Base-by-base conservation (phyloP, 92 coral and sea anemone species). In the Galaxea fascicularis region DNA sequence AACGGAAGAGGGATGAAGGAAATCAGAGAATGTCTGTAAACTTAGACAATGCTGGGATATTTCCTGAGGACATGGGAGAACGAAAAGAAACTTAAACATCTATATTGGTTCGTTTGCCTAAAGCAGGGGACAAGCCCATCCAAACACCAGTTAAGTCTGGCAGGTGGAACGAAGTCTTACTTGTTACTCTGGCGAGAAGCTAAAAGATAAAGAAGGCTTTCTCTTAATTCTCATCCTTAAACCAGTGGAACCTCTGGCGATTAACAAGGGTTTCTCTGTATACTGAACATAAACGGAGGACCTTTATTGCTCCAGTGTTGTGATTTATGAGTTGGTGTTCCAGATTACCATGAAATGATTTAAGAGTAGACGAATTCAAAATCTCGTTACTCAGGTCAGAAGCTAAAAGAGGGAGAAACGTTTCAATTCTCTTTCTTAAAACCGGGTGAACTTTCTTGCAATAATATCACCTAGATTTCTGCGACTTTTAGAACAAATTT, bases 1-100 rank as follows among this genome's bases (percentile, higher is more conserved):
- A 39, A 57, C 29, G 54, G 53, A 80, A 72, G 24, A 85, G 71
- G 78, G 58, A 57, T 18, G 35, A 8, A 54, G 90, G 89, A 89
- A 79, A 65, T 62, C 3, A 35, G 45, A 53, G 51, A 79, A 66
- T 72, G 79, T 56, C 44, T 31, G 51, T 41, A 76, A 31, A 46
- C 66, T 8, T 10, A 66, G 62, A 53, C 66, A 71, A 65, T 53
- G 22, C 25, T 7, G 41, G n/a, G 31, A 53, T 15, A 8, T 75
- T 62, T 45, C 35, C 80, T 29, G 75, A 62, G 75, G 47, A 76
- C 76, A 18, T 26, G 56, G 15, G 21, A 20, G 16, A 4, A 15
- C 24, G 59, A 71, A 71, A 27, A 58, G 46, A 71, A 46, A 26
- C 31, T 12, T 8, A 1, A 44, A 11, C 0, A 10, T 21, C 3